Base-by-base conservation (phyloP, 2,888 invertebrate species). In the Lottia scabra region DNA sequence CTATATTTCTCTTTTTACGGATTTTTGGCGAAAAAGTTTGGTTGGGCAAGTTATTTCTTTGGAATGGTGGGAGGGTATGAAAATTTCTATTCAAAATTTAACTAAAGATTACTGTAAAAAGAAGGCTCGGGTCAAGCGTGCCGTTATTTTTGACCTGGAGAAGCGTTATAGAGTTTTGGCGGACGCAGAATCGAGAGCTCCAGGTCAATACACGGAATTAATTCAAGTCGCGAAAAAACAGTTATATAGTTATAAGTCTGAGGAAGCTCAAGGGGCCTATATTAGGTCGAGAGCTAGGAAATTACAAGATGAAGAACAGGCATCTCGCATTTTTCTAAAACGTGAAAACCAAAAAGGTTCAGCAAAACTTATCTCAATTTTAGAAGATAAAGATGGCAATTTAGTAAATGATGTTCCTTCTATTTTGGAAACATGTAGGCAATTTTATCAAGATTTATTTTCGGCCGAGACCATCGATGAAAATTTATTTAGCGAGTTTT, bases 371-470 rank as follows among this genome's bases (percentile, higher is more conserved):
- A n/a, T n/a, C n/a, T n/a, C n/a, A n/a, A n/a, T n/a, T n/a, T n/a
- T n/a, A n/a, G n/a, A n/a, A n/a, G n/a, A n/a, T n/a, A n/a, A n/a
- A n/a, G n/a, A n/a, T n/a, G n/a, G n/a, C n/a, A n/a, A n/a, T n/a
- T n/a, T n/a, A n/a, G n/a, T n/a, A n/a, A n/a, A n/a, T n/a, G n/a
- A n/a, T n/a, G n/a, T n/a, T 66, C 56, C 19, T 16, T 65, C 16
- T 2, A 73, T 73, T 27, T 56, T 70, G 56, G 30, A 48, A 8
- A 56, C 26, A 30, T 70, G 65, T 65, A 23, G 23, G 6, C 13
- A 65, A 10, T 73, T 70, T 27, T 73, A 69, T 64, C 26, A n/a
- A 1, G 43, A 73, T 19, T 45, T 70, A 16, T 65, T 70, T 13
- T 27, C 63, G 15, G 26, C 45, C 27, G 73, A 73, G 44, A 46